These are phyloP conservation scores for Nemopilema nomurai DNA, from an alignment of 30 jellyfish, hydroid and myxozoan genomes.

Conservation along the genomic window DNA sequence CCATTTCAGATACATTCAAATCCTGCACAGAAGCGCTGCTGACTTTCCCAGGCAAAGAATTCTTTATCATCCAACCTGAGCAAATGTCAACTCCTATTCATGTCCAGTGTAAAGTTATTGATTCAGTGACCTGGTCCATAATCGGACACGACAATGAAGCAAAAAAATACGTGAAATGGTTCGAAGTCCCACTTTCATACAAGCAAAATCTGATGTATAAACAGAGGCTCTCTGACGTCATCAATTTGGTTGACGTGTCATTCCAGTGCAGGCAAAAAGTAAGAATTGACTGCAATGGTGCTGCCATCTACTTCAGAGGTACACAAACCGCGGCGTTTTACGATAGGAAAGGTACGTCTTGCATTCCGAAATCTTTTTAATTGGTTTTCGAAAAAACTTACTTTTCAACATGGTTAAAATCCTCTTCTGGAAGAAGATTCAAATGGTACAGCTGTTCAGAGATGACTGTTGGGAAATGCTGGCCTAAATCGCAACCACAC, in stretches of 20 bases:
- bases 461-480: no score
- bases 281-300: not conserved
- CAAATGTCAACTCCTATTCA: not conserved
- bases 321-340: not conserved
- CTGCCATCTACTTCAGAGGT: not conserved
- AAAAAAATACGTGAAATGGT: not conserved
- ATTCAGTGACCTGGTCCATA: not conserved
- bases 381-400: no score
- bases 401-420: no score
- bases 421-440: no score
- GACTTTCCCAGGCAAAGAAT: not conserved
- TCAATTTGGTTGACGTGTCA: not conserved
- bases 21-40: not conserved
- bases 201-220: not conserved
- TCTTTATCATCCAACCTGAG: not conserved
- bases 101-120: not conserved
- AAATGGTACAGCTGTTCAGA: no score
- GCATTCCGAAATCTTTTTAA: no score
- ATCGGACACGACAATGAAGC: not conserved
- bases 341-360: not conserved
- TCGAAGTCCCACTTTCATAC: not conserved
- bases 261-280: not conserved
- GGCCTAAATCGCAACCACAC: no score
- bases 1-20: not conserved
- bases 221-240: not conserved